Evolutionary conservation across 2,113 vertebrate species (phyloP).

Genomic region (Syrrhaptes paradoxus): DNA sequence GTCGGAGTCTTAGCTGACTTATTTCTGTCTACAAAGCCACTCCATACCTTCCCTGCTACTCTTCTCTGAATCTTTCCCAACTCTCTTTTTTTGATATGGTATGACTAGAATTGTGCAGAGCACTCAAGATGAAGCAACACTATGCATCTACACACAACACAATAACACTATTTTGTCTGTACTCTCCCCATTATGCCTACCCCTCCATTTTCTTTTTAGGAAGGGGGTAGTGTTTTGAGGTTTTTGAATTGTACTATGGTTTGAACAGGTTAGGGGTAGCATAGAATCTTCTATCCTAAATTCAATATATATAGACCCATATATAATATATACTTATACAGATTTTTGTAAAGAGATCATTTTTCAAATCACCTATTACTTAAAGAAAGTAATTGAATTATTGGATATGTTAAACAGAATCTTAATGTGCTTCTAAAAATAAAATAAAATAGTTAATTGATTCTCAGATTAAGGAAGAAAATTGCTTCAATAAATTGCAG

Average conservation of each 20-base stretch:
- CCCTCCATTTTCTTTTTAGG: not conserved
- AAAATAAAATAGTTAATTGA: not conserved
- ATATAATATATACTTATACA: not conserved
- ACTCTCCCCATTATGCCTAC: not conserved
- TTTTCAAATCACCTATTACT: not conserved
- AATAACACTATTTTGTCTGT: not conserved
- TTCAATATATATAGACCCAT: not conserved
- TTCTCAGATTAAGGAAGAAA: not conserved
- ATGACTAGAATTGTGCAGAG: not conserved
- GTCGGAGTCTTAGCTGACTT: not conserved
- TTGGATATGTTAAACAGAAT: not conserved
- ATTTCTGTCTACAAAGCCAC: not conserved
- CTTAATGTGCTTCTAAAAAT: not conserved
- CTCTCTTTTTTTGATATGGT: not conserved
- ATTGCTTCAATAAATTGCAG: not conserved
- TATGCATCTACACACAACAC: not conserved
- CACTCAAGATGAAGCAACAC: not conserved
- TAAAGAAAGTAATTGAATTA: not conserved
- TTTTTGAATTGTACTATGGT: not conserved
- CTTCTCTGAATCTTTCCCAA: not conserved
- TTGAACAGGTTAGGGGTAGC: not conserved
- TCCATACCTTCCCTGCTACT: not conserved
- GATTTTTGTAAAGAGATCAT: not conserved
- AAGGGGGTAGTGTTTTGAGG: not conserved
- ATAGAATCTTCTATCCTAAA: not conserved